phyloP scores from a whole-genome alignment of 2,113 vertebrate species.

The Romanogobio albipinnatus region DNA sequence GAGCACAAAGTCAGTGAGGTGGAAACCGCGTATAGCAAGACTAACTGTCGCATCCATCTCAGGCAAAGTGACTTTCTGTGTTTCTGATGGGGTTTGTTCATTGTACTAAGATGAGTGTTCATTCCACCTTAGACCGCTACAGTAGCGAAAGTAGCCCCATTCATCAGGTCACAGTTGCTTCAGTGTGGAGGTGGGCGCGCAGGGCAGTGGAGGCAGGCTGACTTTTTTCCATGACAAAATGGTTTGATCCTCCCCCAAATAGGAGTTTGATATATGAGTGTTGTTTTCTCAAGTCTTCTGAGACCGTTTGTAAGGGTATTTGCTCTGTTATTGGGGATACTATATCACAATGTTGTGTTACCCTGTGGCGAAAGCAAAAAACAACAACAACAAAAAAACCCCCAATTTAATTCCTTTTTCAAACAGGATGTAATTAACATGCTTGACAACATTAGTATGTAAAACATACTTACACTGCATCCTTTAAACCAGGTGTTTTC shows the following conservation, averaged over 20 bases:
- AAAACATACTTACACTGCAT: not conserved
- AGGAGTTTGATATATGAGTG: conserved; percentile 48
- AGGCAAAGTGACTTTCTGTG: conserved; percentile 6
- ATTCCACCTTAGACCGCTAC: conserved; percentile 62
- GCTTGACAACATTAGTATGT: not conserved
- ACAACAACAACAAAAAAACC: not conserved
- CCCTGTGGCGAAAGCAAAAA: not conserved
- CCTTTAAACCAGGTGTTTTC: not conserved
- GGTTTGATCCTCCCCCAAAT: conserved; percentile 55
- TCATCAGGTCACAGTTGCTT: conserved; percentile 62
- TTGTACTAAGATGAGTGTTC: conserved; percentile 75
- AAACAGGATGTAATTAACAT: conserved; percentile 23
- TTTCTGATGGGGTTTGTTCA: conserved; percentile 64
- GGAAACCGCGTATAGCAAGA: conserved; percentile 68
- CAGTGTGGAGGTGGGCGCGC: conserved; percentile 49
- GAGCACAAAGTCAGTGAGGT: conserved; percentile 61
- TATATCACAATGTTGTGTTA: conserved; percentile 43
- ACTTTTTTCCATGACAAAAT: conserved; percentile 56
- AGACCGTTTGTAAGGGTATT: conserved; percentile 30
- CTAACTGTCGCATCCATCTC: conserved; percentile 67
- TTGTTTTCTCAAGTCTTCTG: conserved; percentile 51
- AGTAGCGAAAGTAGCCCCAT: conserved; percentile 64
- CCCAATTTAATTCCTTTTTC: conserved; percentile 29
- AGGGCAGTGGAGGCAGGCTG: conserved; percentile 34
- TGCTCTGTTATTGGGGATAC: conserved; percentile 19